Evolutionary conservation across 1,140 invertebrate species (phyloP).

Genomic region (Trichogramma pretiosum): DNA sequence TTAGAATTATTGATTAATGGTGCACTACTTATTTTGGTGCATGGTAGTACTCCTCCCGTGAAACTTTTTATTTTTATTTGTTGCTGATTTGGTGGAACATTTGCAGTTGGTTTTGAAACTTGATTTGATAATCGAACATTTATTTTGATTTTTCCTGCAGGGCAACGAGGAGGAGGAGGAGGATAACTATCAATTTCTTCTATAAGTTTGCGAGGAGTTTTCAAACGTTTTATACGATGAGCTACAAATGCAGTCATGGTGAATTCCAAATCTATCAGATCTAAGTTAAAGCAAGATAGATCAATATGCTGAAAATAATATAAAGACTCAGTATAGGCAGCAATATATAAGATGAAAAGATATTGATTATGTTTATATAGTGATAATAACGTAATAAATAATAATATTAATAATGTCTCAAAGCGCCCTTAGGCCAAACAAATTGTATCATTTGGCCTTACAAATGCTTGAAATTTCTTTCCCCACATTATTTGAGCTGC

Average conservation of each 20-base stretch:
- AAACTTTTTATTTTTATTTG: conserved; percentile 37
- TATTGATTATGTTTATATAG: too few relatives aligned
- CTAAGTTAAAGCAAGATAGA: conserved; percentile 61
- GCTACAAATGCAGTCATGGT: conserved; percentile 73
- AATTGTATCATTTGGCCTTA: conserved; percentile 28
- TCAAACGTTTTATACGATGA: conserved; percentile 65
- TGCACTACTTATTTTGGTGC: conserved; percentile 41
- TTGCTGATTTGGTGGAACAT: conserved; percentile 13
- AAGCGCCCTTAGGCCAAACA: conserved; percentile 33
- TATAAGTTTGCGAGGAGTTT: conserved; percentile 64
- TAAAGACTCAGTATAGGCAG: too few relatives aligned
- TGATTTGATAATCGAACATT: conserved; percentile 45
- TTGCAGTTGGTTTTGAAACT: conserved; percentile 27
- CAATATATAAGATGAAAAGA: too few relatives aligned
- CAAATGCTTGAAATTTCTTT: conserved; percentile 30
- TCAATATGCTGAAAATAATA: conserved; percentile 57
- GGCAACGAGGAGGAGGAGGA: conserved; percentile 56
- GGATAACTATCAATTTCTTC: conserved; percentile 63
- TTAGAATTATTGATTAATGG: conserved; percentile 36
- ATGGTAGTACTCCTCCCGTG: conserved; percentile 32
- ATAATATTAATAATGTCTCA: conserved; percentile 22
- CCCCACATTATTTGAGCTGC: conserved; percentile 22
- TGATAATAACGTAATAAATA: too few relatives aligned
- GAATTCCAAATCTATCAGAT: conserved; percentile 61
- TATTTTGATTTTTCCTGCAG: conserved; percentile 55